Percentiles rank a stretch among this genome's conserved stretches.
These are phyloP conservation scores for Muscicapa comitata DNA, from an alignment of 2,797 vertebrate genomes.

Conservation along the genomic window DNA sequence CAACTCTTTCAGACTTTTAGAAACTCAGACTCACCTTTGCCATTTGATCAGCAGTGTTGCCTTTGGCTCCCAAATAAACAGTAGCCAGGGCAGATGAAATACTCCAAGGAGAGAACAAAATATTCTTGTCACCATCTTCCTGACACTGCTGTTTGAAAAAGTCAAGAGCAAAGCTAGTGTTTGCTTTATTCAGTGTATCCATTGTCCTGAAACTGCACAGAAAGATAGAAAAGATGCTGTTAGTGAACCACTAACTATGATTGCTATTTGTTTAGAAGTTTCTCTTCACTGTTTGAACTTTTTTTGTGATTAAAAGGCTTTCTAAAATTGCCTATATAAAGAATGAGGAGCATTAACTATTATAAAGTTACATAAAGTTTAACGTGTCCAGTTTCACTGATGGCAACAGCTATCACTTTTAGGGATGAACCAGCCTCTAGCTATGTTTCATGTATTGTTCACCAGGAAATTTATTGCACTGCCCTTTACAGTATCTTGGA, in stretches of 20 bases:
- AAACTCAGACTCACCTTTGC: conserved; percentile 61
- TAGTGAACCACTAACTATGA: not conserved
- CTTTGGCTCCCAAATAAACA: conserved; percentile 71
- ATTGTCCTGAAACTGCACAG: conserved; percentile 58
- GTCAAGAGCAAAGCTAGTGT: conserved; percentile 71
- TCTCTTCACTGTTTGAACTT: not conserved
- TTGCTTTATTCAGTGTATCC: conserved; percentile 69
- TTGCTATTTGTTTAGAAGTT: not conserved
- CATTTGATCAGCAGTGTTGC: conserved; percentile 72
- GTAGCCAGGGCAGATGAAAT: conserved; percentile 70
- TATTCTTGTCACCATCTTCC: conserved; percentile 40
- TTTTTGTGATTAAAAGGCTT: not conserved
- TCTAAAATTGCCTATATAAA: not conserved
- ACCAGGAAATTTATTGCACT: not conserved
- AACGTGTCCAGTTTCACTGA: not conserved
- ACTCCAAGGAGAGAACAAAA: conserved; percentile 75
- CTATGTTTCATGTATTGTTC: not conserved
- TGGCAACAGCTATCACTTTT: not conserved
- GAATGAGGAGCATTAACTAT: not conserved
- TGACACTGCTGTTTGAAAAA: conserved; percentile 69
- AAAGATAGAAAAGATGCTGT: not conserved
- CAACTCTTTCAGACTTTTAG: not conserved
- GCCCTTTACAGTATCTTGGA: not conserved
- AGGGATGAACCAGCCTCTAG: not conserved
- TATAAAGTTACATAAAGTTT: not conserved